phyloP scores from a whole-genome alignment of 2,113 vertebrate genomes.

The Anhinga rufa region DNA sequence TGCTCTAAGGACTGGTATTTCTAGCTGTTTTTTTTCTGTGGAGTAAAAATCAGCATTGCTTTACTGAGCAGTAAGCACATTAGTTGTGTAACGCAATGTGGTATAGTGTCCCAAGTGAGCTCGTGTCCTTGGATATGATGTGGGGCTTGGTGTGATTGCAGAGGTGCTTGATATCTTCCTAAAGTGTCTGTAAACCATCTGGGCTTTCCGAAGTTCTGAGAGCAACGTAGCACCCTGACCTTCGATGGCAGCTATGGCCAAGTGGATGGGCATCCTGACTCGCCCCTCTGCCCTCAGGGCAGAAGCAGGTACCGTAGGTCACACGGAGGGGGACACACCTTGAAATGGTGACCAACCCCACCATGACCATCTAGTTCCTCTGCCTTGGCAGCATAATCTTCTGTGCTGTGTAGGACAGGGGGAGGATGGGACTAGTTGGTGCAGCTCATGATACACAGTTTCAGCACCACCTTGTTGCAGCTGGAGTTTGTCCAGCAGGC shows the following conservation, averaged over 20 bases:
- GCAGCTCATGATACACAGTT: neutral
- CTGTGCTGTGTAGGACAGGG: neutral
- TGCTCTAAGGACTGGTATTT: neutral
- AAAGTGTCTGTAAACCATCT: neutral
- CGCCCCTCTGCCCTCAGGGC: neutral
- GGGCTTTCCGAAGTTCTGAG: neutral
- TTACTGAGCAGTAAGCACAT: neutral
- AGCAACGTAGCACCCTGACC: neutral
- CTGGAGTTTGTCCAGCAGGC: neutral
- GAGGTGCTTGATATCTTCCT: neutral
- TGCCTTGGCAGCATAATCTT: neutral
- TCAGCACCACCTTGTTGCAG: neutral
- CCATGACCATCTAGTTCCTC: neutral
- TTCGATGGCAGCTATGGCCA: neutral
- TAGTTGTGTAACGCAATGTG: rapidly evolving
- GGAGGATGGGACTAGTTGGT: neutral
- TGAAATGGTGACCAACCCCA: neutral
- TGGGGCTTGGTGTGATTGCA: neutral
- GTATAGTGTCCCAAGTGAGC: neutral
- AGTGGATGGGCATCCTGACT: neutral
- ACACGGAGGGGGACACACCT: neutral
- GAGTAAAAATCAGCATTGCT: neutral
- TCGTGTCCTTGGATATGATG: neutral
- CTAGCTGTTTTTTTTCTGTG: neutral
- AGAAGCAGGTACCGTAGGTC: neutral